Base-by-base conservation (phyloP, 2,888 invertebrate species). In the Drosophila tanythrix region DNA sequence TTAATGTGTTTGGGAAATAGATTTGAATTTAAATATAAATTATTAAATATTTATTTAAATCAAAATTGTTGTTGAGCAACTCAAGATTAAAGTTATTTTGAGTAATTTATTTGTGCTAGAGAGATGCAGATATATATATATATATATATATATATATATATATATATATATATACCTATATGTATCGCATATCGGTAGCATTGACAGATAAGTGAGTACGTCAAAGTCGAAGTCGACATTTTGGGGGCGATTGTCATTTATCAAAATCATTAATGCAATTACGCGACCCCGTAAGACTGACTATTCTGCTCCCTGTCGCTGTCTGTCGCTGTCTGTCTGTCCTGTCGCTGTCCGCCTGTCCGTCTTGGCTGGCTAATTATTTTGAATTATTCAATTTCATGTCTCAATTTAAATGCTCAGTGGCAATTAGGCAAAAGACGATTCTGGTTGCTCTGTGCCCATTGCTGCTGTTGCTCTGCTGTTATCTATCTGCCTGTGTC, bases 351-450 rank as follows among this genome's bases (percentile, higher is more conserved):
- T 31, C 31, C 15, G 3, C 13, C 21, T 15, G 52, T 6, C 27
- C 10, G 10, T 15, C 55, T 55, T 76, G 64, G 82, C 70, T 66
- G 76, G 85, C 92, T 91, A 92, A 92, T 92, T 92, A 92, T 92
- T 92, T 91, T 90, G 91, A 92, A 92, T 92, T 92, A 92, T 92
- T 92, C 92, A 92, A 92, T 92, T 92, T 92, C 91, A 89, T 89
- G 88, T 92, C 92, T 91, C 91, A 91, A 90, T 91, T 91, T 90
- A 90, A 88, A 84, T 88, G 76, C 81, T 84, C 79, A 59, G 69
- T 75, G 84, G 88, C 90, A 88, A 88, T 90, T 88, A 90, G 83
- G 82, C 72, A 88, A 38, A 38, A 88, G 86, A 83, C 75, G 70
- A 55, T 53, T 77, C 70, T 69, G 67, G 55, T 64, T 57, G 36